Evolutionary conservation across 1,140 invertebrate genomes (phyloP), one percentile per base, ranked within the genome.

Genomic region (Dendrolimus punctatus): DNA sequence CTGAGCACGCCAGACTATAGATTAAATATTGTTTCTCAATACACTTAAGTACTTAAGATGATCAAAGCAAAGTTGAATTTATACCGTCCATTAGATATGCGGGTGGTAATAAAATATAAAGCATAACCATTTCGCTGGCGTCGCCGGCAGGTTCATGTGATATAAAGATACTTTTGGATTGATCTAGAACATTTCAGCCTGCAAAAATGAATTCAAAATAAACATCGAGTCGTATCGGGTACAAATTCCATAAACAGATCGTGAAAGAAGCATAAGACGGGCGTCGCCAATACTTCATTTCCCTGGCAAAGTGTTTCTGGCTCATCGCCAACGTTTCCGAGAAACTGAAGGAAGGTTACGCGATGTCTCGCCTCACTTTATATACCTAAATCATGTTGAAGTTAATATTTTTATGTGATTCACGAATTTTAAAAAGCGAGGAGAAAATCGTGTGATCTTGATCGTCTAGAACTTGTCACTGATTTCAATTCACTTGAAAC

Each of bases 291-390:
- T 76, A 69, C 76, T 73, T 79, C 73, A 80, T 78, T 76, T 76
- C 70, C 58, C 71, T 63, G 71, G 71, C 69, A 67, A 70, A 71
- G 61, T 62, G 67, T 51, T 69, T 60, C 65, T 82, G 81, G 79
- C 72, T 23, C 40, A 50, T 43, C 49, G 78, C 81, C 81, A 83
- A 68, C 62, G 68, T 68, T 83, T 83, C 80, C 76, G 71, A 85
- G 81, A 81, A 68, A 55, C 64, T 64, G 61, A 64, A 76, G 60
- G 81, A 85, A 85, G 79, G 80, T 85, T 83, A 83, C 74, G 69
- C 65, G 76, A 80, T 68, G 81, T 82, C 76, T 80, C 76, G 79
- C 71, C 70, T 73, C 71, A 58, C 66, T 82, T 77, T 81, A 76
- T 80, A 83, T 76, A 73, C 80, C 74, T 80, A 85, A 84, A 85